Percentiles rank a stretch among this genome's conserved stretches.
Evolutionary conservation across 64 coral and sea anemone genomes (phyloP).

Genomic region (Stylophora pistillata): DNA sequence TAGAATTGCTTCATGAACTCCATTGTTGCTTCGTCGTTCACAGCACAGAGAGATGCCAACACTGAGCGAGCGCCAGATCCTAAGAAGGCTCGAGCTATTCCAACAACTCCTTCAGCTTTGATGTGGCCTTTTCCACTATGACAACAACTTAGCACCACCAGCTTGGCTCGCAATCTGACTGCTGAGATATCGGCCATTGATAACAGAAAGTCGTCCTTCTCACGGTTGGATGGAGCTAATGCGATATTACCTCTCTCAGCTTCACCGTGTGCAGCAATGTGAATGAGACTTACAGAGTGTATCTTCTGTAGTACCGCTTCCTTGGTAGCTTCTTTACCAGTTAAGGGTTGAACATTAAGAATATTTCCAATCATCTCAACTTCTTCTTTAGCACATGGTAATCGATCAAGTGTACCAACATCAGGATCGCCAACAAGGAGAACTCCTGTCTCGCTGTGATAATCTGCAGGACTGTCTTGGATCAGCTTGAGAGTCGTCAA

Average conservation of each 20-base stretch:
- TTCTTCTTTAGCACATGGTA: background rate
- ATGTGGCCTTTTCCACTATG: background rate
- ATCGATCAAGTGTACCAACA: background rate
- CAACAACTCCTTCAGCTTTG: slow-evolving; percentile 4
- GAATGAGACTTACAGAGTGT: background rate
- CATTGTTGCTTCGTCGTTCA: background rate
- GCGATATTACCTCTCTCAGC: background rate
- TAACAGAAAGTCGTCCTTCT: background rate
- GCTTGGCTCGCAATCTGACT: background rate
- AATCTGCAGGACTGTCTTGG: slow-evolving; percentile 4
- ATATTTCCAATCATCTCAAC: background rate
- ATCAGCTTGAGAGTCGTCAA: slow-evolving; percentile 13
- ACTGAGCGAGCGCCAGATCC: background rate
- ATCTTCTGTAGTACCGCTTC: background rate
- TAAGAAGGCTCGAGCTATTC: background rate
- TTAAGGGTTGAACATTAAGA: background rate
- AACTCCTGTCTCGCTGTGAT: background rate
- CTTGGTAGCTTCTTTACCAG: background rate
- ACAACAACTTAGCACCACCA: slow-evolving; percentile 1
- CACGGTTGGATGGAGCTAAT: background rate
- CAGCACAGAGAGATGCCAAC: background rate
- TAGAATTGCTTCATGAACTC: slow-evolving; percentile 1
- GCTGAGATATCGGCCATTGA: background rate
- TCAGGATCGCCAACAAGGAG: slow-evolving; percentile 7
- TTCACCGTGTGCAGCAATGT: background rate